phyloP scores from a whole-genome alignment of 2,113 vertebrate genomes.

The Ivindomyrus marchei region DNA sequence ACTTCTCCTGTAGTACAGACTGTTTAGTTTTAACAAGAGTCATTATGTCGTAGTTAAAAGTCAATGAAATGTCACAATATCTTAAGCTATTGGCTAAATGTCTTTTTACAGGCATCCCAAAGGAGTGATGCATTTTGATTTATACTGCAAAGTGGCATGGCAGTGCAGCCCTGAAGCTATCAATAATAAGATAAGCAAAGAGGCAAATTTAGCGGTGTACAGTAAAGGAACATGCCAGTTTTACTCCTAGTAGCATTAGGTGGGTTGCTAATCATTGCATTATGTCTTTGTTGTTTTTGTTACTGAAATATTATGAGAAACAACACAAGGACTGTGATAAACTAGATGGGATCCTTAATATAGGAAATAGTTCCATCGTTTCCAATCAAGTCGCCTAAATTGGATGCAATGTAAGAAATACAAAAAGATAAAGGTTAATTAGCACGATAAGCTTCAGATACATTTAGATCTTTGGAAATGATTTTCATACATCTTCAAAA shows the following conservation, averaged over 20 bases:
- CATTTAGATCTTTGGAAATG: background rate
- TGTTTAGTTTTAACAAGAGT: background rate
- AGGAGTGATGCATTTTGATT: constrained; percentile 6
- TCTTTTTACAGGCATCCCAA: constrained; percentile 12
- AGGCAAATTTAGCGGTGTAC: background rate
- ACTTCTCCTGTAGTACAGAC: background rate
- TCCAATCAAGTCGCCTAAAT: background rate
- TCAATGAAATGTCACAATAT: constrained; percentile 19
- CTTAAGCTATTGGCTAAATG: constrained; percentile 13
- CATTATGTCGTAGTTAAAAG: constrained; percentile 18
- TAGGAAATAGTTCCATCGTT: background rate
- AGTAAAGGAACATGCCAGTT: background rate
- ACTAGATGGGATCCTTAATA: background rate
- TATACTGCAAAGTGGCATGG: background rate
- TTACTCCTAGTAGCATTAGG: background rate
- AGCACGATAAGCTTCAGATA: background rate
- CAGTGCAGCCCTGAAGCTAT: background rate
- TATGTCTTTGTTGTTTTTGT: background rate
- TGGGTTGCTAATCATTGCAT: background rate
- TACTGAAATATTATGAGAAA: background rate
- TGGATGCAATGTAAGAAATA: background rate
- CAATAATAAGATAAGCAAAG: constrained; percentile 1
- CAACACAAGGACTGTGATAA: background rate
- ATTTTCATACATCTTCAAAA: background rate
- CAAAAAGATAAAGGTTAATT: background rate